A percentile compares a stretch with the other conserved stretches of the same genome.
Conservation (phyloP, 2,797 vertebrate species). For the Hipposideros larvatus region DNA sequence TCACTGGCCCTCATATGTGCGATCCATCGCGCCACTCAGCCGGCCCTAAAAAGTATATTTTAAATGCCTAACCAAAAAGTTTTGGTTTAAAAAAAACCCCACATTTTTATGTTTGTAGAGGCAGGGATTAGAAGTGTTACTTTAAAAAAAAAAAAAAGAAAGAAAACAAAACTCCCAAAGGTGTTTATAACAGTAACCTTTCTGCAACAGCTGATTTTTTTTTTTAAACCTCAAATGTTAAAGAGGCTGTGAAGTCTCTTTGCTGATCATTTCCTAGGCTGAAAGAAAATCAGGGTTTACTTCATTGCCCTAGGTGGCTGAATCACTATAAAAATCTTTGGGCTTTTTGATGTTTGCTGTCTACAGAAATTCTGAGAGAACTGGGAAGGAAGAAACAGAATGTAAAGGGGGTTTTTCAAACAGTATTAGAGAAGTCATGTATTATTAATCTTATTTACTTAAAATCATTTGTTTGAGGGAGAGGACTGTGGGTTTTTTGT, state of each 20-base stretch:
- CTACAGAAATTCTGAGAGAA: slow-evolving; percentile 72
- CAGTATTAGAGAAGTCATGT: slow-evolving; percentile 35
- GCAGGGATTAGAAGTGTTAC: neutral
- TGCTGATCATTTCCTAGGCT: slow-evolving; percentile 49
- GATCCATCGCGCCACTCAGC: too few relatives aligned
- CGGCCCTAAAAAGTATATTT: neutral
- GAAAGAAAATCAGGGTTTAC: slow-evolving; percentile 71
- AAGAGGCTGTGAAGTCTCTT: slow-evolving; percentile 54
- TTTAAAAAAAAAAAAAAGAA: neutral
- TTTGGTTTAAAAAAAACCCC: neutral
- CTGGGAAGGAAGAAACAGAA: slow-evolving; percentile 65
- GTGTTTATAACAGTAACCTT: slow-evolving; percentile 63
- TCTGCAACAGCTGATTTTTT: neutral
- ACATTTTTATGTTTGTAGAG: neutral
- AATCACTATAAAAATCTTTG: slow-evolving; percentile 64
- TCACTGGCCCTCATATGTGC: too few relatives aligned
- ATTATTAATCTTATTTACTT: slow-evolving; percentile 68
- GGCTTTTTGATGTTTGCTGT: slow-evolving; percentile 78
- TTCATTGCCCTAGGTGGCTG: slow-evolving; percentile 59
- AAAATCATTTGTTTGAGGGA: slow-evolving; percentile 45
- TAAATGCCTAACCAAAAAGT: slow-evolving; percentile 40
- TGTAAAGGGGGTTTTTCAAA: slow-evolving; percentile 59
- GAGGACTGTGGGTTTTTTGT: slow-evolving; percentile 18
- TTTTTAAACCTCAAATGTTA: slow-evolving; percentile 56
- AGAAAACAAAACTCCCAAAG: neutral